Evolutionary conservation across 1,140 invertebrate genomes (phyloP).

Genomic region (Drosophila funebris): DNA sequence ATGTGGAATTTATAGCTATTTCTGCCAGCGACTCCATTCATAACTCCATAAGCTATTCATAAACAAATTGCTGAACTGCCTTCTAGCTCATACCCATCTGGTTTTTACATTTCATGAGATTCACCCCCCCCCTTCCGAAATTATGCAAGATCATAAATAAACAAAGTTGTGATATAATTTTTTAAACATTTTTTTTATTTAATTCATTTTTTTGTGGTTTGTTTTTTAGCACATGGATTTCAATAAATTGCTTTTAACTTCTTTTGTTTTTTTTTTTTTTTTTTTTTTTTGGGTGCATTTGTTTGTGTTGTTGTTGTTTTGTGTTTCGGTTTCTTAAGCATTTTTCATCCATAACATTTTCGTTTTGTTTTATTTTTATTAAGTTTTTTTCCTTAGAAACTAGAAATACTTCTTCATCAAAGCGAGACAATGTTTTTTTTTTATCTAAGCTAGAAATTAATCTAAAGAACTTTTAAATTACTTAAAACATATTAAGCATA

Average conservation of each 20-base stretch:
- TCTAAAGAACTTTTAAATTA: constrained; percentile 70
- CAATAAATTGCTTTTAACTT: constrained; percentile 41
- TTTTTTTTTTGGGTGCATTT: constrained; percentile 29
- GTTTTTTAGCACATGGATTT: constrained; percentile 67
- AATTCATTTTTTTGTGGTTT: constrained; percentile 15
- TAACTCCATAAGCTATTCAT: too few relatives aligned
- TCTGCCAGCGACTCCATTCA: too few relatives aligned
- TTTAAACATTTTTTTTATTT: constrained; percentile 45
- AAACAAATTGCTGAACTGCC: background rate
- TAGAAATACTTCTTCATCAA: constrained; percentile 73
- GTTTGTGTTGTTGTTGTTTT: constrained; percentile 1
- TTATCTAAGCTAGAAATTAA: constrained; percentile 56
- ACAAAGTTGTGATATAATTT: constrained; percentile 9
- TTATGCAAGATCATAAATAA: constrained; percentile 3
- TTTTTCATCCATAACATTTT: constrained; percentile 44
- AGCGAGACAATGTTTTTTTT: constrained; percentile 47
- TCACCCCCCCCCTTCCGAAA: background rate
- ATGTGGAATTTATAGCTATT: too few relatives aligned
- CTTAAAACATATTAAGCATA: constrained; percentile 50
- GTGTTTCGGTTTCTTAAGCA: constrained; percentile 1
- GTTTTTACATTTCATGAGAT: too few relatives aligned
- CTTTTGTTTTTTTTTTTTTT: constrained; percentile 20
- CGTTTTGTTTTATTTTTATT: constrained; percentile 33
- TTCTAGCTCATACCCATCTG: too few relatives aligned
- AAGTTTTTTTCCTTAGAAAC: constrained; percentile 52